These are phyloP conservation scores for Drosophila prosaltans DNA, from an alignment of 1,140 invertebrate species.

Conservation along the genomic window DNA sequence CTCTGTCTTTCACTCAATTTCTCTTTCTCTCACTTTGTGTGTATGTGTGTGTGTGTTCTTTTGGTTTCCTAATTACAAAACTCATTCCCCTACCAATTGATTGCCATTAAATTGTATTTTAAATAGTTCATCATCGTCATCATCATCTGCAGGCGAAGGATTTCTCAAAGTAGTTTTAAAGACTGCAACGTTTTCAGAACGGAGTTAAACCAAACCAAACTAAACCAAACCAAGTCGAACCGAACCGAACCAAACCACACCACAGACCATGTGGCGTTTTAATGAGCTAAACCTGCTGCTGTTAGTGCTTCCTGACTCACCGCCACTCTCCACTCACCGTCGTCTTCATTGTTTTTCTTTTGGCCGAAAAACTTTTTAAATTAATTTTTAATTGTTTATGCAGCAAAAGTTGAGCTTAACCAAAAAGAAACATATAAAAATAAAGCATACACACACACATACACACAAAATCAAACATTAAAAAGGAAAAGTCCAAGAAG, in stretches of 20 bases:
- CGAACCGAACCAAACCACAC: slow-evolving; percentile 13
- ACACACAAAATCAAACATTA: neutral
- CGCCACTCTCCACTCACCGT: slow-evolving; percentile 22
- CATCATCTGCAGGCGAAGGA: slow-evolving; percentile 4
- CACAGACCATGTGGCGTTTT: slow-evolving; percentile 62
- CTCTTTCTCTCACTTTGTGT: neutral
- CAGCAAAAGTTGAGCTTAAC: slow-evolving; percentile 44
- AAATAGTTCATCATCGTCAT: slow-evolving; percentile 59
- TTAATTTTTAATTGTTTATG: slow-evolving; percentile 73
- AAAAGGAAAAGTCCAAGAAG: neutral
- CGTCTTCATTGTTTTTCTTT: slow-evolving; percentile 42
- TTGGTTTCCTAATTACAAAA: slow-evolving; percentile 71
- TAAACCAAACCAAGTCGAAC: slow-evolving; percentile 9
- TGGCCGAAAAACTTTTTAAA: slow-evolving; percentile 65
- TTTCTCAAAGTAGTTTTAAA: slow-evolving; percentile 41
- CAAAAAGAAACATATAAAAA: slow-evolving; percentile 35
- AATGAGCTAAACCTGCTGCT: slow-evolving; percentile 59
- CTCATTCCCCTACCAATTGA: slow-evolving; percentile 61
- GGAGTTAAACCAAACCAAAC: neutral
- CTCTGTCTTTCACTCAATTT: slow-evolving; percentile 1
- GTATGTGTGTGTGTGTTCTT: slow-evolving; percentile 23
- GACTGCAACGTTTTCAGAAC: slow-evolving; percentile 26
- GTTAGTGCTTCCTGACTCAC: slow-evolving; percentile 1
- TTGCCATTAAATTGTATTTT: slow-evolving; percentile 75
- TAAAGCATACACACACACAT: slow-evolving; percentile 29